These are phyloP conservation scores for Melikaiella ostensackeni DNA, from an alignment of 2,888 invertebrate genomes.

Conservation along the genomic window DNA sequence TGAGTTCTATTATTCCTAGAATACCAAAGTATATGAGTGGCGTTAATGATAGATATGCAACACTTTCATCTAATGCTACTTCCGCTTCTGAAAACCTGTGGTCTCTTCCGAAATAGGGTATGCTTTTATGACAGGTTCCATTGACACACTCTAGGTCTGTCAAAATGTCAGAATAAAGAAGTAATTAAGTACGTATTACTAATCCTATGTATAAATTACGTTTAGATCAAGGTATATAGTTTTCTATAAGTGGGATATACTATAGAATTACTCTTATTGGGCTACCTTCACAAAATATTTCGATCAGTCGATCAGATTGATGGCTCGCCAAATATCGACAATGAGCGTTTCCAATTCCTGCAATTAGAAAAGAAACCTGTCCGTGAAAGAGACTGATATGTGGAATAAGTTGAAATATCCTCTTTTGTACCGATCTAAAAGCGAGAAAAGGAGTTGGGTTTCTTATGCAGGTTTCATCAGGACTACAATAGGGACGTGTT, in stretches of 20 bases:
- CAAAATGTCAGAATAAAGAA: neutral
- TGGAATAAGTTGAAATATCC: slow-evolving; percentile 57
- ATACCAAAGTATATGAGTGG: slow-evolving; percentile 79
- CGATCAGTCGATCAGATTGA: neutral
- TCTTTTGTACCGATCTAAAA: slow-evolving; percentile 54
- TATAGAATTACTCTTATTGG: neutral
- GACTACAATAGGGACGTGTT: neutral
- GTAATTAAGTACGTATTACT: too few relatives aligned
- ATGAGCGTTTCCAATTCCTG: slow-evolving; percentile 54
- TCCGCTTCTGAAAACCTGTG: neutral
- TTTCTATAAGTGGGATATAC: too few relatives aligned
- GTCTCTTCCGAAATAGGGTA: slow-evolving; percentile 52
- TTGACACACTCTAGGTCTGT: slow-evolving; percentile 51
- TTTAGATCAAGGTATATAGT: too few relatives aligned
- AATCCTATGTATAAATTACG: too few relatives aligned
- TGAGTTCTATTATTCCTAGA: slow-evolving; percentile 81
- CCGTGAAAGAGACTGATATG: slow-evolving; percentile 60
- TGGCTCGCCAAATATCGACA: slow-evolving; percentile 55
- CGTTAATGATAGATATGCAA: slow-evolving; percentile 52
- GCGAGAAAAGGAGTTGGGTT: slow-evolving; percentile 38
- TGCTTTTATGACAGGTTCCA: slow-evolving; percentile 54
- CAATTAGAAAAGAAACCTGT: slow-evolving; percentile 53
- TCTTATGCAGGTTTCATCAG: slow-evolving; percentile 15
- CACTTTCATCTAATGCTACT: slow-evolving; percentile 39
- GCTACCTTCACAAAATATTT: slow-evolving; percentile 9